Base-by-base conservation (phyloP, 2,797 vertebrate species). In the Cossypha heuglini region DNA sequence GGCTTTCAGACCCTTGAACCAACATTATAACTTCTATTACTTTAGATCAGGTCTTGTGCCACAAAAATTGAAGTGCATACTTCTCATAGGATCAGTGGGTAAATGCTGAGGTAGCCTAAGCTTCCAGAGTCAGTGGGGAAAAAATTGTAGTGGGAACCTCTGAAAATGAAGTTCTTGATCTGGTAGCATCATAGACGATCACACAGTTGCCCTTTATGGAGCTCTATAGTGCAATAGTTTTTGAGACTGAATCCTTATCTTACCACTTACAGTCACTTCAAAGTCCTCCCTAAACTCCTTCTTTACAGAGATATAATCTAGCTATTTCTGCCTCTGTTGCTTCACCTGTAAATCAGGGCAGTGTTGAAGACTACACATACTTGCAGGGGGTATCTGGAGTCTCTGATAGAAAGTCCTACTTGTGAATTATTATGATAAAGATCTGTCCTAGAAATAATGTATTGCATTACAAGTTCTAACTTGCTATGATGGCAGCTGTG, bases 401-500 rank as follows among this genome's bases (percentile, higher is more conserved):
- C 43, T 90, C 59, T 63, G 37, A 46, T 4, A 81, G 29, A 59
- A 93, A 88, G n/a, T 46, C 25, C 26, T 91, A 38, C n/a, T 42
- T 74, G 24, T 71, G 71, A 91, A 77, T 94, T 63, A 31, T 33
- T 37, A 62, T 54, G 25, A 74, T 80, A 93, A 80, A 95, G 31
- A 38, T 90, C 80, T 97, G 73, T 88, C 57, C 68, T 91, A 95
- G 84, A 89, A 96, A 86, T 82, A 57, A 46, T 29, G 31, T 55
- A 72, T 80, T 91, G 80, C 31, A 7, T 87, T 86, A 76, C 90
- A 92, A 93, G 54, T 93, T 96, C 95, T 77, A 73, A 28, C 46
- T 95, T 86, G 42, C n/a, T 52, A 1, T 46, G 63, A 76, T 92
- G 84, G 86, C 69, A 94, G 87, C 67, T 74, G 40, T 82, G 68